Evolutionary conservation across 2,797 vertebrate species (phyloP).

Genomic region (Trachops cirrhosus): DNA sequence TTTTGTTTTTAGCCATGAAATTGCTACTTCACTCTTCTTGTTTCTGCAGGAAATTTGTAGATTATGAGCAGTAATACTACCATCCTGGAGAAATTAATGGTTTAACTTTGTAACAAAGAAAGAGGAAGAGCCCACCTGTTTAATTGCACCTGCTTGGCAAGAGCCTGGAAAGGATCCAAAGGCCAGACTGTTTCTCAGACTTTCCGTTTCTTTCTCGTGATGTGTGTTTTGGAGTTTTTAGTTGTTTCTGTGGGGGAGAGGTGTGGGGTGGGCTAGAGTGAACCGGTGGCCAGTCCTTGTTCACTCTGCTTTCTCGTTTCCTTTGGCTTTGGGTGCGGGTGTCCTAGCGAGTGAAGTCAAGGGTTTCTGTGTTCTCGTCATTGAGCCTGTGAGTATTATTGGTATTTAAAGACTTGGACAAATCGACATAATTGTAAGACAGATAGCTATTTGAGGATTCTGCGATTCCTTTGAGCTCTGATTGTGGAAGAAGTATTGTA

Average conservation of each 20-base stretch:
- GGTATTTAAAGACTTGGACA: not conserved
- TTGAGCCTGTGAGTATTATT: not conserved
- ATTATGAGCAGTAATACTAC: conserved; percentile 39
- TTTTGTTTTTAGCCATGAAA: conserved; percentile 68
- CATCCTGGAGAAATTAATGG: not conserved
- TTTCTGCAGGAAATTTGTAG: conserved; percentile 70
- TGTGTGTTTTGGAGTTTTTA: not conserved
- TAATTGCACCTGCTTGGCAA: conserved; percentile 65
- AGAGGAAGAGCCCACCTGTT: conserved; percentile 8
- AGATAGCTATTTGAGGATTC: not conserved
- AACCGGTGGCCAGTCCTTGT: not conserved
- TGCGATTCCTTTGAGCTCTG: not conserved
- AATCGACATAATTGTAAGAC: not conserved
- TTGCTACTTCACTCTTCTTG: conserved; percentile 62
- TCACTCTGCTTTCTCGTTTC: conserved; percentile 22
- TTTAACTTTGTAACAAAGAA: conserved; percentile 49
- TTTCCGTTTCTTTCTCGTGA: not conserved
- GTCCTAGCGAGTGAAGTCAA: not conserved
- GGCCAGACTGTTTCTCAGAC: conserved; percentile 43
- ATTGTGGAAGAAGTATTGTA: not conserved
- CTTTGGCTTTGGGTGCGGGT: not conserved
- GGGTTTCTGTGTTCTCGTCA: not conserved
- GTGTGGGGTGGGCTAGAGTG: not conserved
- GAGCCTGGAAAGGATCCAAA: conserved; percentile 47
- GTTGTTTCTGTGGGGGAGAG: not conserved